phyloP scores from a whole-genome alignment of 2,888 invertebrate species.

The Melipona bicolor region DNA sequence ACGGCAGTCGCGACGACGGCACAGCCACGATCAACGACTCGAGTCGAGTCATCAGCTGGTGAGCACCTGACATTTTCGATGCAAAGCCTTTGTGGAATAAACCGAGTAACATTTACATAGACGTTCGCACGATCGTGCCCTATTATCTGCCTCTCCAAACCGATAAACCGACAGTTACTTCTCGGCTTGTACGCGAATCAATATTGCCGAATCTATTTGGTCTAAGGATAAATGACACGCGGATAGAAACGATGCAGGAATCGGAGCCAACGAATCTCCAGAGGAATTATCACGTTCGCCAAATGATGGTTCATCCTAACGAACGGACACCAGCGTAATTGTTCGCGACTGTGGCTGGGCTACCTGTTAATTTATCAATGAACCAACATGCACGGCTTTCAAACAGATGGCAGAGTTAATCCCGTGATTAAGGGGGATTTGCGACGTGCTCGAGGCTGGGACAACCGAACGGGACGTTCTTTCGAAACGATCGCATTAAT shows the following conservation, averaged over 20 bases:
- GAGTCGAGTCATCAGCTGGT: conserved; percentile 42
- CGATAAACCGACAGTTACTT: conserved; percentile 41
- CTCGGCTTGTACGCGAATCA: neutral
- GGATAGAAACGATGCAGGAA: neutral
- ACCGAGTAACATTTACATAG: conserved; percentile 53
- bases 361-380: conserved; percentile 42
- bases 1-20: conserved; percentile 39
- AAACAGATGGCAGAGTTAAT: conserved; percentile 37
- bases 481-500: conserved; percentile 35
- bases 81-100: conserved; percentile 49
- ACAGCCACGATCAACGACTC: conserved; percentile 36
- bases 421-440: conserved; percentile 24
- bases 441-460: neutral
- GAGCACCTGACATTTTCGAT: conserved; percentile 69
- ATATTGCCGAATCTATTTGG: neutral
- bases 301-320: neutral
- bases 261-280: neutral
- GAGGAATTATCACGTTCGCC: neutral
- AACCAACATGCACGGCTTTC: neutral
- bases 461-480: conserved; percentile 12
- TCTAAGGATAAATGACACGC: neutral
- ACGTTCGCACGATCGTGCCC: conserved; percentile 19
- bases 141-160: conserved; percentile 41
- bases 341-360: neutral
- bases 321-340: conserved; percentile 23